Conservation (phyloP, 1,140 invertebrate genomes). For the Drosophila kepulauana region DNA sequence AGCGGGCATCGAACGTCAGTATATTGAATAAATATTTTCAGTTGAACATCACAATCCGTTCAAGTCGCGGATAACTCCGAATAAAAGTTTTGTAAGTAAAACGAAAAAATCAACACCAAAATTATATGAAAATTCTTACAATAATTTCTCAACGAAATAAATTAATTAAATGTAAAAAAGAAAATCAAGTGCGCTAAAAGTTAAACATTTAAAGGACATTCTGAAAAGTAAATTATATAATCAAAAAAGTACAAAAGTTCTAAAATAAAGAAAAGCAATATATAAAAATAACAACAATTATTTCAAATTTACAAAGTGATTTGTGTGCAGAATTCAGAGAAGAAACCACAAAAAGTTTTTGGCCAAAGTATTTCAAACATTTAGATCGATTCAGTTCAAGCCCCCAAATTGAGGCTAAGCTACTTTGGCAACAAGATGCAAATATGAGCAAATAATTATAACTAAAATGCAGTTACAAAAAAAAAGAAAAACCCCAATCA, state of each 20-base stretch:
- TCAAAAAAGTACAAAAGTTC: slow-evolving; percentile 1
- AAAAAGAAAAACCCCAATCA: slow-evolving; percentile 14
- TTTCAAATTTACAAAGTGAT: slow-evolving; percentile 47
- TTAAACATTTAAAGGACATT: slow-evolving; percentile 28
- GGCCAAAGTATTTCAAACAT: slow-evolving; percentile 33
- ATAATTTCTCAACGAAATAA: slow-evolving; percentile 11
- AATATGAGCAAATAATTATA: slow-evolving; percentile 30
- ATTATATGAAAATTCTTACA: slow-evolving; percentile 21
- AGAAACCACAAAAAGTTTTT: slow-evolving; percentile 58
- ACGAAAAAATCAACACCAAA: slow-evolving; percentile 29
- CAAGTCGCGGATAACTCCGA: slow-evolving; percentile 85
- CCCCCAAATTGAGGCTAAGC: slow-evolving; percentile 65
- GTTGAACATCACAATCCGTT: slow-evolving; percentile 85
- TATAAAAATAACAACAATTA: slow-evolving; percentile 3
- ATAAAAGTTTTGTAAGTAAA: slow-evolving; percentile 85
- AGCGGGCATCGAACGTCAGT: slow-evolving; percentile 82
- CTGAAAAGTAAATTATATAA: slow-evolving; percentile 32
- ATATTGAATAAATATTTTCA: slow-evolving; percentile 85
- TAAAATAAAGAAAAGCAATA: slow-evolving; percentile 19
- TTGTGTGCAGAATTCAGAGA: slow-evolving; percentile 32
- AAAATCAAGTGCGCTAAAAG: slow-evolving; percentile 11
- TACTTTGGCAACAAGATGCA: slow-evolving; percentile 44
- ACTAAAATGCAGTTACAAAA: slow-evolving; percentile 14
- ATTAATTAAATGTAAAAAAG: slow-evolving; percentile 14
- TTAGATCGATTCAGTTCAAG: slow-evolving; percentile 24